Evolutionary conservation across 2,888 invertebrate species (phyloP), one percentile per base, ranked within the genome.

Genomic region (Unio delphinus): DNA sequence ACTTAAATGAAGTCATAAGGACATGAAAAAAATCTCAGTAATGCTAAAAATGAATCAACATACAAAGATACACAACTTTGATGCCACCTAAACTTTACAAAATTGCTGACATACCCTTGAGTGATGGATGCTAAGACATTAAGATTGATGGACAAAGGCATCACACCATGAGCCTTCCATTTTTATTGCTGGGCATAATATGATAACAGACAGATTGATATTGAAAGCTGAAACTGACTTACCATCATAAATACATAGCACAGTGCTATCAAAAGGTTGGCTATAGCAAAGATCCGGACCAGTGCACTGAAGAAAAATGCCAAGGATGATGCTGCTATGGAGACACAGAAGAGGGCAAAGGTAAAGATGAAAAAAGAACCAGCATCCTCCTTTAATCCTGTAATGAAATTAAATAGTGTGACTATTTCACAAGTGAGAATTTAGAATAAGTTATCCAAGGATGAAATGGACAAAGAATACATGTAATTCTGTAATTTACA

Each of bases 161-260:
- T 3, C 11, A 45, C 45, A 45, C 45, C 45, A 45, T 11, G 15
- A 11, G 3, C 45, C 8, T 45, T 15, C 15, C 3, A 11, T 45
- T 4, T 11, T 45, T 15, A 45, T 15, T 11, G 15, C 45, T 45
- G 45, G 11, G 45, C 11, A 15, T 45, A 45, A 45, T 45, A 11
- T 3, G 3, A 45, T 45, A 45, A 11, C 45, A 8, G 34, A 45
- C 45, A 8, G 34, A 45, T 11, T 45, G 45, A 11, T 11, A 45
- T 45, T 45, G 4, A 15, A 45, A 45, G 15, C 45, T 45, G 55
- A 30, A 66, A 30, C 18, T 56, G 17, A 74, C 84, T 75, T 73
- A 89, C 88, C 89, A 89, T 89, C 88, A 89, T 89, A 69, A 89
- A 84, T n/a, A 89, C 89, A 74, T 84, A 89, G 68, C 68, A 65